Percentiles rank a stretch among this genome's conserved stretches.
Evolutionary conservation across 2,113 vertebrate species (phyloP).

Genomic region (Quiscalus mexicanus): DNA sequence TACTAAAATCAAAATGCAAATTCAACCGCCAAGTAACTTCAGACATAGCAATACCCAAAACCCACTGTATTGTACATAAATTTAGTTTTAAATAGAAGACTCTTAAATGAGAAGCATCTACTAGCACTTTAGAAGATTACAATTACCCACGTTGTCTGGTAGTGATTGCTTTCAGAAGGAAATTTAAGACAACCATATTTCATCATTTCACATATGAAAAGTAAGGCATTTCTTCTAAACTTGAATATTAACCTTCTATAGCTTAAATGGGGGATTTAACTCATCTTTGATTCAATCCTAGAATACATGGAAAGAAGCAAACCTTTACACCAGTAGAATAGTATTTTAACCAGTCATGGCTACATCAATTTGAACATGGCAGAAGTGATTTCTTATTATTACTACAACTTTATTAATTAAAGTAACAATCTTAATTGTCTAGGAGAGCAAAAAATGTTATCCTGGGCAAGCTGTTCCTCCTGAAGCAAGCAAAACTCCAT

Average conservation of each 20-base stretch:
- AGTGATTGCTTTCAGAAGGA: not conserved
- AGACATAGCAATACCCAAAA: not conserved
- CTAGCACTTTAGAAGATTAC: not conserved
- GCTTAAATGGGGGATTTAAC: not conserved
- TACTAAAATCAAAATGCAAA: not conserved
- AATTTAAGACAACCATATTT: not conserved
- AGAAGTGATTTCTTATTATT: not conserved
- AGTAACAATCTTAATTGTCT: not conserved
- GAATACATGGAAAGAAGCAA: not conserved
- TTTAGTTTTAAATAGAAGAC: not conserved
- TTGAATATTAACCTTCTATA: not conserved
- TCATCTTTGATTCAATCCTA: not conserved
- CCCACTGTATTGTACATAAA: fast-evolving
- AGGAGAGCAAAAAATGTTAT: not conserved
- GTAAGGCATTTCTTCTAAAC: not conserved
- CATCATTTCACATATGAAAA: not conserved
- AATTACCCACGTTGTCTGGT: fast-evolving
- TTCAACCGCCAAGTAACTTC: not conserved
- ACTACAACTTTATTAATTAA: not conserved
- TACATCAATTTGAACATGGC: not conserved
- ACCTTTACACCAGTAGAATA: not conserved
- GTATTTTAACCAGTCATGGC: not conserved
- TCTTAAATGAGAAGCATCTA: not conserved
- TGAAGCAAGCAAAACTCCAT: not conserved
- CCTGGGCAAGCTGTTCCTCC: not conserved